A percentile compares a stretch with the other conserved stretches of the same genome.
phyloP scores from a whole-genome alignment of 2,113 vertebrate genomes.

The Lepus europaeus region DNA sequence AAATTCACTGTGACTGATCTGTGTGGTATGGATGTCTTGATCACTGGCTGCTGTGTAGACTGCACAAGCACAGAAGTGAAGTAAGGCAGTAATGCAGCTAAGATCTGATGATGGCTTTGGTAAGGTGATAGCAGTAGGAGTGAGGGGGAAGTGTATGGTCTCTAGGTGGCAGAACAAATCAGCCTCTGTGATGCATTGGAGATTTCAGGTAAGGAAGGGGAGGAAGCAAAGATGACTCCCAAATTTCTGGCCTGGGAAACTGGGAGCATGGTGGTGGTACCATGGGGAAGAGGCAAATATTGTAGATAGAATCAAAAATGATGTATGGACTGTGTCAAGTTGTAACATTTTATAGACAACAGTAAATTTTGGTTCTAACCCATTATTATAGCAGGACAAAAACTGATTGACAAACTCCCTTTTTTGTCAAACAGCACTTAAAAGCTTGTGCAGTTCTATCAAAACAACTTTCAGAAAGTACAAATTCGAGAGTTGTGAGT shows the following conservation, averaged over 20 bases:
- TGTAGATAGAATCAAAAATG: neutral
- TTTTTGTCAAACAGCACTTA: neutral
- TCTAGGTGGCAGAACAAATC: neutral
- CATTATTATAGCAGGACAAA: neutral
- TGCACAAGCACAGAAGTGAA: neutral
- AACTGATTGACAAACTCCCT: neutral
- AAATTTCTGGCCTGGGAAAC: neutral
- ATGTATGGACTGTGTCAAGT: neutral
- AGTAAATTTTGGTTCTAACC: neutral
- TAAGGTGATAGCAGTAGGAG: neutral
- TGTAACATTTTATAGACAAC: neutral
- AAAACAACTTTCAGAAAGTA: neutral
- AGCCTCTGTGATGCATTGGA: neutral
- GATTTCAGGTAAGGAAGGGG: neutral
- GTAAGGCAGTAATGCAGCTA: slow-evolving; percentile 1
- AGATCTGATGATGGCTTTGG: neutral
- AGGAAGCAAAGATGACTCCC: neutral
- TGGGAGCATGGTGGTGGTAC: neutral
- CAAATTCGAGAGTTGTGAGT: slow-evolving; percentile 37
- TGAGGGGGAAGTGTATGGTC: slow-evolving; percentile 16
- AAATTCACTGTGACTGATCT: slow-evolving; percentile 47
- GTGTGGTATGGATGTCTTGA: neutral
- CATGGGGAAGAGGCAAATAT: neutral
- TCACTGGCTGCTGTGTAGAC: neutral
- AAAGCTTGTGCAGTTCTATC: neutral